Evolutionary conservation across 2,797 vertebrate species (phyloP), one percentile per base, ranked within the genome.

Genomic region (Parotocinclus haroldoi): DNA sequence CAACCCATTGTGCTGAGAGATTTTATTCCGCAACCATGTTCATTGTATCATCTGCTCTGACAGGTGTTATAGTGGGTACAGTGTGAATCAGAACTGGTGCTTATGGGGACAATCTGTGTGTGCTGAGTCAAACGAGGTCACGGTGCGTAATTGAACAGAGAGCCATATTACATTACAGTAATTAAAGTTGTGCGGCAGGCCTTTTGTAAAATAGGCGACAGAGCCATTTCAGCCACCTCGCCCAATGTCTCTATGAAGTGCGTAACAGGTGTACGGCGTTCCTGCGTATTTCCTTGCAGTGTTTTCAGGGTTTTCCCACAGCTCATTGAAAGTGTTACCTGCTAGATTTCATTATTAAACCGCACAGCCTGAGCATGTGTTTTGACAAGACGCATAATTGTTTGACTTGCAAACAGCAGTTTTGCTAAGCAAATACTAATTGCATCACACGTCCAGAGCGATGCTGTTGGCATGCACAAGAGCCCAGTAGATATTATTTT

Each of bases 91-190:
- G 37, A 46, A 48, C 38, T 13, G n/a, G 49, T 39, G 17, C 62
- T 59, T 54, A 36, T n/a, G 27, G 40, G 44, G 59, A 60, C 73
- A 63, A 64, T 63, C 64, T 42, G 14, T 54, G 60, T 48, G 48
- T 58, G 17, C 49, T 60, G 59, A 66, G 76, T 73, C 71, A 73
- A 68, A 69, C 73, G 73, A 78, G 71, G 76, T 76, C 65, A 65
- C 12, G 14, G 56, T 51, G 64, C 66, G 66, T 73, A 60, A 58
- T 45, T 48, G 69, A 71, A 63, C 68, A 12, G 49, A 53, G 60
- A 68, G 61, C 44, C 73, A 66, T 66, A 57, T 66, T 49, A 61
- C 51, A 56, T 66, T 66, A 66, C 50, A 61, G 57, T 61, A 60
- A 72, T 72, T 72, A 72, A 72, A 72, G 44, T 66, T 7, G 17